These are phyloP conservation scores for Plectrocnemia conspersa DNA, from an alignment of 1,140 invertebrate species.

Conservation along the genomic window DNA sequence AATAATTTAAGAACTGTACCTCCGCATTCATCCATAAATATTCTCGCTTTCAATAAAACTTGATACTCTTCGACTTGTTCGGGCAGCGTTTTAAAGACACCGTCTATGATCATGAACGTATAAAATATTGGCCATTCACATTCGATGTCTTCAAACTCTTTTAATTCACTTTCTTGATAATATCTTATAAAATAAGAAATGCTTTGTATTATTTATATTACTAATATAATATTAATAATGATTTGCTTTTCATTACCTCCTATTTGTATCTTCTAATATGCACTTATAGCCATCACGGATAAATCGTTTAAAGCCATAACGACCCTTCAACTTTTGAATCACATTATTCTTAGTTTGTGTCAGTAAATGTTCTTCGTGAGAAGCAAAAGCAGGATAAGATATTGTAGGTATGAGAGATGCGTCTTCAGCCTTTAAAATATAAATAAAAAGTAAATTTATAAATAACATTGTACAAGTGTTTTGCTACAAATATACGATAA, in stretches of 20 bases:
- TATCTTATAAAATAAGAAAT: slow-evolving; percentile 41
- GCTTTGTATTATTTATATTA: not conserved
- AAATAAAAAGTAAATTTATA: slow-evolving; percentile 19
- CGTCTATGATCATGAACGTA: slow-evolving; percentile 93
- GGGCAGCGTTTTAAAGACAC: slow-evolving; percentile 82
- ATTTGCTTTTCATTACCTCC: slow-evolving; percentile 51
- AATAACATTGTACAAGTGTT: slow-evolving; percentile 17
- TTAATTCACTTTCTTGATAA: slow-evolving; percentile 60
- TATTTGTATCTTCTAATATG: slow-evolving; percentile 75
- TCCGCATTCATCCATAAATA: slow-evolving; percentile 73
- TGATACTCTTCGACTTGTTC: slow-evolving; percentile 91
- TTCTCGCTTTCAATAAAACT: slow-evolving; percentile 70
- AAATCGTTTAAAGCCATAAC: slow-evolving; percentile 92
- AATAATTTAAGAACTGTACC: slow-evolving; percentile 49
- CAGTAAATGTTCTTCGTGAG: slow-evolving; percentile 87
- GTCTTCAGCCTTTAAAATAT: slow-evolving; percentile 71
- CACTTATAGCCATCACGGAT: slow-evolving; percentile 93
- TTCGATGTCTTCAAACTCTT: slow-evolving; percentile 95
- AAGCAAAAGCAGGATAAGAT: slow-evolving; percentile 96
- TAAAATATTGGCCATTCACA: slow-evolving; percentile 98
- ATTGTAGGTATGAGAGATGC: slow-evolving; percentile 84
- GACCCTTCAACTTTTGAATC: slow-evolving; percentile 77
- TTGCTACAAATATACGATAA: too few relatives aligned
- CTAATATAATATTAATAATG: not conserved
- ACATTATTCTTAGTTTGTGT: slow-evolving; percentile 80